Percentiles rank a stretch among this genome's conserved stretches.
phyloP scores from a whole-genome alignment of 2,888 invertebrate genomes.

The Polymixis lichenea region DNA sequence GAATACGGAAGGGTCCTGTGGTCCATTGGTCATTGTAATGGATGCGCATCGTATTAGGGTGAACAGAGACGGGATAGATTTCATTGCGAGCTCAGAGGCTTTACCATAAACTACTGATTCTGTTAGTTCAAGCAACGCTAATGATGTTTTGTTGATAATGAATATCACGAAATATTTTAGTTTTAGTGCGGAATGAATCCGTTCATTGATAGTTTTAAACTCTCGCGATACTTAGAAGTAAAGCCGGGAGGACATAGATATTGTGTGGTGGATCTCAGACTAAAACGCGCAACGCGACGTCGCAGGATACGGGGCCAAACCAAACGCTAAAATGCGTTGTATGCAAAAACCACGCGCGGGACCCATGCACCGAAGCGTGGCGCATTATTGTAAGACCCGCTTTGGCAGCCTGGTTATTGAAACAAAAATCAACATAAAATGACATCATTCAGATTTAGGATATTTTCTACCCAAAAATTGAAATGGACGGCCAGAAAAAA shows the following conservation, averaged over 20 bases:
- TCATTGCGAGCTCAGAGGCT: not conserved
- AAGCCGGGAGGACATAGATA: not conserved
- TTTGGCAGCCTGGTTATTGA: no score
- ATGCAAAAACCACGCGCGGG: no score
- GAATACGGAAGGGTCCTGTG: constrained; percentile 39
- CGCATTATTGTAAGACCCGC: no score
- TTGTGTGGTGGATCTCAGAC: not conserved
- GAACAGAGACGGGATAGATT: constrained; percentile 18
- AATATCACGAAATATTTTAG: not conserved
- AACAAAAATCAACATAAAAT: no score
- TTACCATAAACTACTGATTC: not conserved
- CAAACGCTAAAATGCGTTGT: no score
- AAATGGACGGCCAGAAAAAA: no score
- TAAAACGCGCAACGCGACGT: no score
- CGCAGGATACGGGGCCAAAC: no score
- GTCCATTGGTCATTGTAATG: constrained; percentile 47
- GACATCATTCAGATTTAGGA: no score
- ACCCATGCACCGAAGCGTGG: no score
- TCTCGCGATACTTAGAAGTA: not conserved
- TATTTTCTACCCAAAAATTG: no score
- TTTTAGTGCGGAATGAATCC: not conserved
- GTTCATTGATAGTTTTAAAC: not conserved
- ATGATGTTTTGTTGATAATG: not conserved
- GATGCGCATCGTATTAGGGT: constrained; percentile 39
- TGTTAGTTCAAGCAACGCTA: not conserved